phyloP scores from a whole-genome alignment of 2,888 invertebrate species.

The Parasteatoda lunata region DNA sequence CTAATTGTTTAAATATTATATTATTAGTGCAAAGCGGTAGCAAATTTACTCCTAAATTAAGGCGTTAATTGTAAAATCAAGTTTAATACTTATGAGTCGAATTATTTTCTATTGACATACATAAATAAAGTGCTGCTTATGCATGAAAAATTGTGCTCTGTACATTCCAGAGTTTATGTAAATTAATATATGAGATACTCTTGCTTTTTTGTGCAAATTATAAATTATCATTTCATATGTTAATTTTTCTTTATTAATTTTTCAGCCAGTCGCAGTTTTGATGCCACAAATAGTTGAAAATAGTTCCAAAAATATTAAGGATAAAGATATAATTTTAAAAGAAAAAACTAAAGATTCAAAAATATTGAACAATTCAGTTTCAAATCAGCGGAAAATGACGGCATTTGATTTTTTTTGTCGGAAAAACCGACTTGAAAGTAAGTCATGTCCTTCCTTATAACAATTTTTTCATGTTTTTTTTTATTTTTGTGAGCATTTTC shows the following conservation, averaged over 20 bases:
- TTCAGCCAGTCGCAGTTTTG: constrained; percentile 47
- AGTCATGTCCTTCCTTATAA: background rate
- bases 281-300: constrained; percentile 18
- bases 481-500: background rate
- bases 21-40: too few species aligned
- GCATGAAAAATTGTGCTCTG: too few species aligned
- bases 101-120: too few species aligned
- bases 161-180: too few species aligned
- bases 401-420: constrained; percentile 59
- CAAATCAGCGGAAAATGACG: constrained; percentile 46
- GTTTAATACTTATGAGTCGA: too few species aligned
- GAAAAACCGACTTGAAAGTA: constrained; percentile 48
- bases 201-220: too few species aligned
- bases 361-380: background rate
- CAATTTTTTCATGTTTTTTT: background rate
- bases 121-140: too few species aligned
- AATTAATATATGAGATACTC: too few species aligned
- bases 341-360: background rate
- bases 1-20: too few species aligned
- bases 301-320: background rate
- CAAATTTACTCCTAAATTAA: too few species aligned
- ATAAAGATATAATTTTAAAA: background rate
- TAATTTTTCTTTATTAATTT: background rate
- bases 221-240: background rate
- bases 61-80: too few species aligned